Evolutionary conservation across 2,113 vertebrate genomes (phyloP).

Genomic region (Rhegmatorhina hoffmannsi): DNA sequence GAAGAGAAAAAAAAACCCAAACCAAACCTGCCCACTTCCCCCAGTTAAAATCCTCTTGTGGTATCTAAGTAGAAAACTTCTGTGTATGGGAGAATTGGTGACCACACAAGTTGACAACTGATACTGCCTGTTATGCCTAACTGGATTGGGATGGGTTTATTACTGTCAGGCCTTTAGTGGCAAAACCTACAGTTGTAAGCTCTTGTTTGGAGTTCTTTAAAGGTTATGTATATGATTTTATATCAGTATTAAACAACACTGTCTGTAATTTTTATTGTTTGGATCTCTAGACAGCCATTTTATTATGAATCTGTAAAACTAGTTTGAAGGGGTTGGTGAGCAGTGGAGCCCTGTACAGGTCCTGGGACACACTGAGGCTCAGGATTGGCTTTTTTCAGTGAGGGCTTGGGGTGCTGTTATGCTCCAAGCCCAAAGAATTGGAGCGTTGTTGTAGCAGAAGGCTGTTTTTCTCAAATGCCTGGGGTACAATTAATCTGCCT

Average conservation of each 20-base stretch:
- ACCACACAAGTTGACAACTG: neutral
- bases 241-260: neutral
- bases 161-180: neutral
- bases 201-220: neutral
- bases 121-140: neutral
- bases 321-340: neutral
- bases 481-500: neutral
- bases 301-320: neutral
- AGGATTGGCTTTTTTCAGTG: neutral
- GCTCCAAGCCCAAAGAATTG: neutral
- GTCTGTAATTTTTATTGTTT: neutral
- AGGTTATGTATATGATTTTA: neutral
- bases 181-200: neutral
- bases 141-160: neutral
- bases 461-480: neutral
- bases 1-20: neutral
- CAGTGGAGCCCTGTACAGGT: neutral
- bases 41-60: neutral
- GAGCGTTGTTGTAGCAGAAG: neutral
- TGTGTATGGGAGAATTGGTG: neutral
- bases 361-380: neutral
- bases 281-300: neutral
- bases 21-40: neutral
- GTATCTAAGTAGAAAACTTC: neutral
- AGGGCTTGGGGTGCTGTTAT: fast-evolving